These are phyloP conservation scores for Lycia hirtaria DNA, from an alignment of 2,888 invertebrate genomes.

Conservation along the genomic window DNA sequence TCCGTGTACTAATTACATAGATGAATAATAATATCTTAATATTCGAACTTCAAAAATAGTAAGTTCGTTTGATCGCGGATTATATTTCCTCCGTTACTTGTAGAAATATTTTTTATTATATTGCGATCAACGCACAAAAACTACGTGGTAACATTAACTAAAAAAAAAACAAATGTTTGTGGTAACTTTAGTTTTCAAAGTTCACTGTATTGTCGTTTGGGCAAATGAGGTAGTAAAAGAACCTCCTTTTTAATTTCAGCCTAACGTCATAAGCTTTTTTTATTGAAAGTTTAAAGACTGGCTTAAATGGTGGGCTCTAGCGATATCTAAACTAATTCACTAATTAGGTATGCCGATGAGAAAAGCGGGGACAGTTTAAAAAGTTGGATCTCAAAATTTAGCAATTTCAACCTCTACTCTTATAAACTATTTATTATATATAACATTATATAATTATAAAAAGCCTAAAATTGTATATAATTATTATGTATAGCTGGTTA, in stretches of 20 bases:
- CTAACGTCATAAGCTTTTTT: constrained; percentile 42
- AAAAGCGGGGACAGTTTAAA: constrained; percentile 52
- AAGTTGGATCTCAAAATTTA: constrained; percentile 48
- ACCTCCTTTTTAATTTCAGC: constrained; percentile 34
- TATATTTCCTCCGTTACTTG: not conserved
- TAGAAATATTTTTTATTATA: not conserved
- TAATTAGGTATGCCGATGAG: constrained; percentile 42
- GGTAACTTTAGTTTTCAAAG: constrained; percentile 39
- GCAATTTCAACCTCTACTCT: constrained; percentile 63
- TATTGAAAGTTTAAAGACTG: constrained; percentile 46
- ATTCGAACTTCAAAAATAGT: not conserved
- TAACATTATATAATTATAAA: constrained; percentile 70
- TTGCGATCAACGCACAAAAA: constrained; percentile 17
- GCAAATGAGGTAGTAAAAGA: constrained; percentile 37
- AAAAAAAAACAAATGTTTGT: constrained; percentile 27
- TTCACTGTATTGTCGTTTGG: constrained; percentile 34
- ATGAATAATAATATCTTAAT: not conserved
- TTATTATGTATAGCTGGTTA: constrained; percentile 59
- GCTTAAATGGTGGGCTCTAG: constrained; percentile 72
- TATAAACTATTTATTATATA: constrained; percentile 54
- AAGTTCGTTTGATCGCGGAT: not conserved
- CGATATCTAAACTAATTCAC: constrained; percentile 76
- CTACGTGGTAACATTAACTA: constrained; percentile 1
- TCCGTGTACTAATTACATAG: not conserved
- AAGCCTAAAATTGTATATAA: constrained; percentile 70